A percentile compares a stretch with the other conserved stretches of the same genome.
Evolutionary conservation across 2,113 vertebrate genomes (phyloP).

Genomic region (Balaenoptera acutorostrata): DNA sequence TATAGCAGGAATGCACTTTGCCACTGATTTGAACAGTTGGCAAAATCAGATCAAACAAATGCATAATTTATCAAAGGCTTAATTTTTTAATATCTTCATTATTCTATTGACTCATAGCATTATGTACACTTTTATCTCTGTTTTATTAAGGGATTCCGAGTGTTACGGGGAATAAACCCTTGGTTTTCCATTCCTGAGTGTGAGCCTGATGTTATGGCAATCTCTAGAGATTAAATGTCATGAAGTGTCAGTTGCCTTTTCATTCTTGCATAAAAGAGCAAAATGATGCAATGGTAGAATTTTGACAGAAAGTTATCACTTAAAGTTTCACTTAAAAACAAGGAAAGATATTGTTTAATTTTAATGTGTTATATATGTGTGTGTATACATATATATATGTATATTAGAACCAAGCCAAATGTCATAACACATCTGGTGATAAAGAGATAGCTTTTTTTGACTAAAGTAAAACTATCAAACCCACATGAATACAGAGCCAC

Average conservation of each 20-base stretch:
- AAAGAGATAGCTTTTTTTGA: not conserved
- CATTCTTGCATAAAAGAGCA: not conserved
- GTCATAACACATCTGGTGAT: not conserved
- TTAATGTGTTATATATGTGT: not conserved
- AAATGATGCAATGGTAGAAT: not conserved
- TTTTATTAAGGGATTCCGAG: not conserved
- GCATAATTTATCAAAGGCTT: not conserved
- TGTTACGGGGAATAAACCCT: not conserved
- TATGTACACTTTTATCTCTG: not conserved
- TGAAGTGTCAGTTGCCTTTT: not conserved
- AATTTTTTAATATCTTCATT: not conserved
- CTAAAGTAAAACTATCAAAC: not conserved
- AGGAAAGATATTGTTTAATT: not conserved
- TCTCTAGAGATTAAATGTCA: not conserved
- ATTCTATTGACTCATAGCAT: not conserved
- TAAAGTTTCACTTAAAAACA: not conserved
- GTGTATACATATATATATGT: not conserved
- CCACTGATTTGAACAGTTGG: not conserved
- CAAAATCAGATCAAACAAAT: not conserved
- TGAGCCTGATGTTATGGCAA: not conserved
- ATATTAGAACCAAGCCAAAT: not conserved
- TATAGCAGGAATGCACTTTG: not conserved
- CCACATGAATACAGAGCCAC: not conserved
- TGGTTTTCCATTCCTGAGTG: not conserved
- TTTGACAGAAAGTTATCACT: not conserved